Percentiles rank a stretch among this genome's conserved stretches.
Conservation (phyloP, 2,888 invertebrate species). For the Erebia palarica region DNA sequence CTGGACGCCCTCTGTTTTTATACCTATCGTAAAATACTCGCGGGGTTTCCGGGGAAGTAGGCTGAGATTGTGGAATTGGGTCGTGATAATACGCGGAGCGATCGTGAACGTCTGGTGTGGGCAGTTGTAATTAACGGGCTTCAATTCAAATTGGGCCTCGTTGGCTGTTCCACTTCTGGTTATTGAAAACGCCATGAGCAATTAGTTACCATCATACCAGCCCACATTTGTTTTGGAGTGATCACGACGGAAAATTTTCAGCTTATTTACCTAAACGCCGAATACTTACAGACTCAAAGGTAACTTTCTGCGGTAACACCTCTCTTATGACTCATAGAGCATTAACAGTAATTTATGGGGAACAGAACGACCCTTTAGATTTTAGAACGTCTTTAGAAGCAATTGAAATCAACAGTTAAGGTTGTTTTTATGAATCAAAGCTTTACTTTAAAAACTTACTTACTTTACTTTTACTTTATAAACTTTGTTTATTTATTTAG, state of each 20-base stretch:
- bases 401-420: too few species aligned
- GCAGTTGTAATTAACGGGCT: slow-evolving; percentile 22
- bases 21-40: slow-evolving; percentile 65
- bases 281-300: not conserved
- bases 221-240: not conserved
- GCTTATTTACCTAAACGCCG: not conserved
- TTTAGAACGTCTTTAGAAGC: too few species aligned
- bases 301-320: not conserved
- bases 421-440: too few species aligned
- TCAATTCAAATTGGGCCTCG: slow-evolving; percentile 9
- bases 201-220: not conserved
- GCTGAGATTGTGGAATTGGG: slow-evolving; percentile 69
- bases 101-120: slow-evolving; percentile 43
- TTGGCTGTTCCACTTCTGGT: slow-evolving; percentile 16
- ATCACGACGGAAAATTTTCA: not conserved
- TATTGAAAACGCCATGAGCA: slow-evolving; percentile 5
- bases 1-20: slow-evolving; percentile 67
- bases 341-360: not conserved
- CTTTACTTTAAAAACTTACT: too few species aligned
- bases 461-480: too few species aligned
- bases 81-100: slow-evolving; percentile 56
- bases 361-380: too few species aligned
- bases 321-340: not conserved
- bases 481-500: too few species aligned
- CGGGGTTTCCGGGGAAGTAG: slow-evolving; percentile 75